Base-by-base conservation (phyloP, 2,888 invertebrate species). In the Mesochorus sp. region DNA sequence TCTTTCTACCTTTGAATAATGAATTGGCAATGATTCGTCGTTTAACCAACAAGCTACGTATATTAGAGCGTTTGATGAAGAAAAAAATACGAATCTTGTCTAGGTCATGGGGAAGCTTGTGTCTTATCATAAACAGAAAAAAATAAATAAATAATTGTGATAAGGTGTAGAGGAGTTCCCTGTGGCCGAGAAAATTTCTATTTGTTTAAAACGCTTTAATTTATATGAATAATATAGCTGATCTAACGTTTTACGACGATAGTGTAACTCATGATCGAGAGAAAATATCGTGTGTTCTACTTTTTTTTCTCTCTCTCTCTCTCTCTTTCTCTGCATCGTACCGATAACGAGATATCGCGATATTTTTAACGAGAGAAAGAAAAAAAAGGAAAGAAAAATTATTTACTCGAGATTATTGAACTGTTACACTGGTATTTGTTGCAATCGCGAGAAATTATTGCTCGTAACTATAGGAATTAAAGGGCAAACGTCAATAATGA, bases 1-100 rank as follows among this genome's bases (percentile, higher is more conserved):
- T 21, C 6, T 47, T 24, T 57, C 49, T 70, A 14, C 42, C 86
- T 87, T 87, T 89, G 31, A 88, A 89, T 90, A 90, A 86, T 88
- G 87, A 86, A 88, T 61, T 49, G 59, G 21, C 31, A 24, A 53
- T 42, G 19, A 49, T 49, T 57, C 67, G 8, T 57, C 47, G 57
- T 49, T 71, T 37, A 12, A n/a, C n/a, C n/a, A 26, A 34, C 19
- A 28, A 39, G 17, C 39, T 39, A 51, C 19, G 26, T 55, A 34
- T 49, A 19, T 44, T 12, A 47, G 5, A 26, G n/a, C n/a, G n/a
- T n/a, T n/a, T n/a, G n/a, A n/a, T n/a, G n/a, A n/a, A n/a, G n/a
- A n/a, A n/a, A n/a, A n/a, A n/a, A 37, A 2, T 37, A 21, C 24
- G n/a, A n/a, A 49, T 10, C 24, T 17, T 49, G 49, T 49, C 28